Percentiles rank a stretch among this genome's conserved stretches.
phyloP scores from a whole-genome alignment of 2,113 vertebrate species.

The Dasyprocta punctata region DNA sequence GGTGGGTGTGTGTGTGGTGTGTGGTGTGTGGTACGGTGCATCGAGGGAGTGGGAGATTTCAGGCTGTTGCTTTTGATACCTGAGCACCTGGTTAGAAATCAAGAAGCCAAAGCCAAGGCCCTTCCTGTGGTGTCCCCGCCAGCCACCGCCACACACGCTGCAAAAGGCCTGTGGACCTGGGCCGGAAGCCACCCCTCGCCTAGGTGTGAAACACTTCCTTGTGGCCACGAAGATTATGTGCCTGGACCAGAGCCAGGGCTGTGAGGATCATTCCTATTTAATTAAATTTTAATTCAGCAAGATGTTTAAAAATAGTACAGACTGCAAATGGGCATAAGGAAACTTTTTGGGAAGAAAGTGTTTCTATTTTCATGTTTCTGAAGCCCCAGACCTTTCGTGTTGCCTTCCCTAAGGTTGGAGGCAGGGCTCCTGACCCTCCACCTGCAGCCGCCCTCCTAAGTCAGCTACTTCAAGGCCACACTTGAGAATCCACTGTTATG shows the following conservation, averaged over 20 bases:
- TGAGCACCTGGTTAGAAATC: not conserved
- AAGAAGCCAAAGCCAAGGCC: not conserved
- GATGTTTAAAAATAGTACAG: not conserved
- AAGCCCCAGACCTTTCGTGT: not conserved
- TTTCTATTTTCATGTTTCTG: not conserved
- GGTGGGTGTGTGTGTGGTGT: too few species aligned
- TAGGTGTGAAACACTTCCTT: not conserved
- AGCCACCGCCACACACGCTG: not conserved
- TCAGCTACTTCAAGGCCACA: not conserved
- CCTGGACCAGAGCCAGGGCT: not conserved
- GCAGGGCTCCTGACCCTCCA: not conserved
- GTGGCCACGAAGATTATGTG: not conserved
- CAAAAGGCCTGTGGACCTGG: not conserved
- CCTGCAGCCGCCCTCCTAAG: not conserved
- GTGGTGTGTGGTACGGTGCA: not conserved
- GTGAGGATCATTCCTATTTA: not conserved
- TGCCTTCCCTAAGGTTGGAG: not conserved
- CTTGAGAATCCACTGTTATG: not conserved
- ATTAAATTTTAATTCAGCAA: not conserved
- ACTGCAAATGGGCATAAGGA: not conserved
- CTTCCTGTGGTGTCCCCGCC: not conserved
- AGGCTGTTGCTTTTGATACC: not conserved
- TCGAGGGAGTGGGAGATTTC: fast-evolving
- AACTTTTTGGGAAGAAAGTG: not conserved
- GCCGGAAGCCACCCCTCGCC: not conserved